Conservation (phyloP, 23 tunicate genomes). For the Botrylloides violaceus region DNA sequence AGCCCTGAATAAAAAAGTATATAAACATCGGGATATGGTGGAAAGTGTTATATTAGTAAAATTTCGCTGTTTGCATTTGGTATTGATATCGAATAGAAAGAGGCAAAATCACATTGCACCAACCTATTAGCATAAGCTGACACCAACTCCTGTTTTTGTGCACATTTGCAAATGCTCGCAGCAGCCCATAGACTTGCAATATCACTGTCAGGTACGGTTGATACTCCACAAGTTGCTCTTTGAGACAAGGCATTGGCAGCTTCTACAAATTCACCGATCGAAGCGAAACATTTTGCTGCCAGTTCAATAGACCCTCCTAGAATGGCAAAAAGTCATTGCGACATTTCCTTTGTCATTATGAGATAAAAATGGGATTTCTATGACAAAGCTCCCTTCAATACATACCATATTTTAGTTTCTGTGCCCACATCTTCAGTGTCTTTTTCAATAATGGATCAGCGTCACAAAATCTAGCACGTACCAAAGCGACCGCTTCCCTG, state of each 20-base stretch:
- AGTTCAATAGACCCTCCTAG: constrained; percentile 59
- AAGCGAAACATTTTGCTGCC: constrained; percentile 86
- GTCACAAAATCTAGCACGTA: constrained; percentile 61
- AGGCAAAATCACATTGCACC: not conserved
- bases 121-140: constrained; percentile 23
- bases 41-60: no score
- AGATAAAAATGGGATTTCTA: no score
- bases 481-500: constrained; percentile 82
- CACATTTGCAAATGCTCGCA: constrained; percentile 22
- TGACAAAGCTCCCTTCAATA: no score
- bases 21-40: not conserved
- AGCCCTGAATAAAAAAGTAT: constrained; percentile 12
- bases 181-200: constrained; percentile 48
- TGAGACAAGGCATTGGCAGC: constrained; percentile 46
- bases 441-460: constrained; percentile 46
- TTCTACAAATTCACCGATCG: constrained; percentile 37
- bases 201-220: constrained; percentile 41
- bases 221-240: constrained; percentile 34
- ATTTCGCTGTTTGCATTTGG: no score
- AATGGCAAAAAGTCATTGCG: not conserved
- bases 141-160: not conserved
- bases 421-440: constrained; percentile 56
- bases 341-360: not conserved
- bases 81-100: no score
- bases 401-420: constrained; percentile 51